phyloP scores from a whole-genome alignment of 2,797 vertebrate genomes.

The Setipinna tenuifilis region DNA sequence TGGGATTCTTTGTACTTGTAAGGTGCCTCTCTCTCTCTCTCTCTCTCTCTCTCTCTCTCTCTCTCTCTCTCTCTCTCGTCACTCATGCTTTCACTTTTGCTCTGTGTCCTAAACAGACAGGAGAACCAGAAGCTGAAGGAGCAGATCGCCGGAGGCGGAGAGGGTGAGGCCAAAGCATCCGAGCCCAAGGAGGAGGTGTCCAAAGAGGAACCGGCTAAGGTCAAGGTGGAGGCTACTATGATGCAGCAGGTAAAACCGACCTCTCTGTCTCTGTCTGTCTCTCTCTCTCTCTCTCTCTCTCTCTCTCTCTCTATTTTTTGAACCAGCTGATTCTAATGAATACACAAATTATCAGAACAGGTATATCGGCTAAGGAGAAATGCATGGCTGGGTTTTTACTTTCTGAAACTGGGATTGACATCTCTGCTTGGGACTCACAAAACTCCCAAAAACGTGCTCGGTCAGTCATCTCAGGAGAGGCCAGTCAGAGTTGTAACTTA shows the following conservation, averaged over 20 bases:
- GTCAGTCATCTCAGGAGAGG: neutral
- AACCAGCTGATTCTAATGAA: too few relatives aligned
- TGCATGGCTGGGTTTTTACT: too few relatives aligned
- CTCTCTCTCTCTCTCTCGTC: too few relatives aligned
- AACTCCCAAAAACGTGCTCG: neutral
- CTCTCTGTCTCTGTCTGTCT: too few relatives aligned
- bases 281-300: too few relatives aligned
- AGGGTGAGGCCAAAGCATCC: constrained; percentile 60
- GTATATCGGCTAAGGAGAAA: too few relatives aligned
- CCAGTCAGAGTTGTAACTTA: neutral
- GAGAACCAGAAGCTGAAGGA: constrained; percentile 95
- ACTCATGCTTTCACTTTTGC: constrained; percentile 50
- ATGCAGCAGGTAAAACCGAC: constrained; percentile 76
- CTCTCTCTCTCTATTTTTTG: too few relatives aligned
- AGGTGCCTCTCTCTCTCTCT: neutral
- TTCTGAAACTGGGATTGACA: too few relatives aligned
- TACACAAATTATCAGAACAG: too few relatives aligned
- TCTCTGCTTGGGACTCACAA: neutral
- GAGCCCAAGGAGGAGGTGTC: constrained; percentile 72
- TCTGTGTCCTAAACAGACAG: constrained; percentile 72
- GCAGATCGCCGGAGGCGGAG: constrained; percentile 76
- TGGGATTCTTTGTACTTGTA: neutral
- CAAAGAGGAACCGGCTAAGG: constrained; percentile 74
- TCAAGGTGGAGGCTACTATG: constrained; percentile 74
- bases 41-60: too few relatives aligned